Conservation (phyloP, 2,888 invertebrate species). For the Dugesia japonica region DNA sequence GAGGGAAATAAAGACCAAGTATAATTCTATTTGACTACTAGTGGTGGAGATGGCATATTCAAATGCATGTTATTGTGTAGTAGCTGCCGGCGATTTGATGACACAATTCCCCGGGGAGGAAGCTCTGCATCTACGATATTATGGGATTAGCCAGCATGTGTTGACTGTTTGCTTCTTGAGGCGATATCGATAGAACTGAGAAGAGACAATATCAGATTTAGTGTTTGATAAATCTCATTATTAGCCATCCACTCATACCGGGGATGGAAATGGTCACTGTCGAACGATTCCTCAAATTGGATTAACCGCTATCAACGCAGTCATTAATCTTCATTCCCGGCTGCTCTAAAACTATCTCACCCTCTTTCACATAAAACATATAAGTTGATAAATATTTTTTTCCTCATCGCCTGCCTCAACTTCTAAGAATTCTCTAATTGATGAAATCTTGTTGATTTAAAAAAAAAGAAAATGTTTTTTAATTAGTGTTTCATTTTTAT, state of each 20-base stretch:
- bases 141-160: conserved; percentile 16
- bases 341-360: conserved; percentile 20
- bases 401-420: conserved; percentile 20
- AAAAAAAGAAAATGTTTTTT: conserved; percentile 14
- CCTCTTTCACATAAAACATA: conserved; percentile 14
- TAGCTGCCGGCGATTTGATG: conserved; percentile 20
- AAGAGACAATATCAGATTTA: conserved; percentile 20
- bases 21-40: conserved; percentile 16
- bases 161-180: conserved; percentile 20
- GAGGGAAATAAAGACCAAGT: conserved; percentile 5
- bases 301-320: conserved; percentile 20
- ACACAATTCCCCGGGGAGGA: conserved; percentile 11
- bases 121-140: conserved; percentile 9
- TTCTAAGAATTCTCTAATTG: conserved; percentile 20
- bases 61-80: conserved; percentile 16
- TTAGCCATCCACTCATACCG: conserved; percentile 20
- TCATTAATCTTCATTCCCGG: conserved; percentile 20
- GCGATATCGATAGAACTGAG: background rate
- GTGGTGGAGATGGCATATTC: conserved; percentile 20
- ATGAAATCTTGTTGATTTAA: conserved; percentile 20
- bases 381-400: conserved; percentile 16
- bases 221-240: conserved; percentile 20
- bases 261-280: conserved; percentile 14
- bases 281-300: conserved; percentile 20
- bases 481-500: conserved; percentile 16